Conservation (phyloP, 2,113 vertebrate species). For the Anas platyrhynchos region DNA sequence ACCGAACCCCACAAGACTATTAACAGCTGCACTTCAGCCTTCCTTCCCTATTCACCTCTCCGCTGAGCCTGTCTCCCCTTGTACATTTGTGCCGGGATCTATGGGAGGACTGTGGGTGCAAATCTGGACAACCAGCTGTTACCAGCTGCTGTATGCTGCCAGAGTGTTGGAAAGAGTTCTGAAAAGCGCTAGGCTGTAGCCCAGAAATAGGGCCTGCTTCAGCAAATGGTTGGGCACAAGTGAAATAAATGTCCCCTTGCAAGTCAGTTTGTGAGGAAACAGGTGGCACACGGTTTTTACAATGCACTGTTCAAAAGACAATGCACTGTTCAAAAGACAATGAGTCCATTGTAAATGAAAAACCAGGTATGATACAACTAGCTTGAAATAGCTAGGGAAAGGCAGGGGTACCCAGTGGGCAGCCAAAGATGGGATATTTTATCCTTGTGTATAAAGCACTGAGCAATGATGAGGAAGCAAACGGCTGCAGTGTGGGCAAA, state of each 20-base stretch:
- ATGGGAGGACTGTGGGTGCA: neutral
- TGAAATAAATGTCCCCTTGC: neutral
- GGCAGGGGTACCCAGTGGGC: neutral
- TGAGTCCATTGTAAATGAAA: conserved; percentile 19
- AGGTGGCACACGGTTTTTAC: neutral
- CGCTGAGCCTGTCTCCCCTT: neutral
- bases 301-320: neutral
- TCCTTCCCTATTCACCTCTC: neutral
- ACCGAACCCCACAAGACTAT: neutral
- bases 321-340: neutral
- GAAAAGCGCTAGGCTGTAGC: neutral
- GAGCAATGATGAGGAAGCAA: neutral
- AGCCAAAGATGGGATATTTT: neutral
- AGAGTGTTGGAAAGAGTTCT: neutral
- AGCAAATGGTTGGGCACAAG: neutral
- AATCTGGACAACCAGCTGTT: neutral
- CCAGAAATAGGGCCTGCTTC: neutral
- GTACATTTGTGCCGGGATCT: neutral
- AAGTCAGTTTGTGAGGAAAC: neutral
- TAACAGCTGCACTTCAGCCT: neutral
- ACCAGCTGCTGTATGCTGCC: neutral
- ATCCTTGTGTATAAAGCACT: neutral
- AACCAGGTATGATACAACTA: neutral
- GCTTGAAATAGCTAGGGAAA: neutral
- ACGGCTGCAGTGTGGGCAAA: neutral